These are phyloP conservation scores for Papilio helenus DNA, from an alignment of 1,140 invertebrate species.

Conservation along the genomic window DNA sequence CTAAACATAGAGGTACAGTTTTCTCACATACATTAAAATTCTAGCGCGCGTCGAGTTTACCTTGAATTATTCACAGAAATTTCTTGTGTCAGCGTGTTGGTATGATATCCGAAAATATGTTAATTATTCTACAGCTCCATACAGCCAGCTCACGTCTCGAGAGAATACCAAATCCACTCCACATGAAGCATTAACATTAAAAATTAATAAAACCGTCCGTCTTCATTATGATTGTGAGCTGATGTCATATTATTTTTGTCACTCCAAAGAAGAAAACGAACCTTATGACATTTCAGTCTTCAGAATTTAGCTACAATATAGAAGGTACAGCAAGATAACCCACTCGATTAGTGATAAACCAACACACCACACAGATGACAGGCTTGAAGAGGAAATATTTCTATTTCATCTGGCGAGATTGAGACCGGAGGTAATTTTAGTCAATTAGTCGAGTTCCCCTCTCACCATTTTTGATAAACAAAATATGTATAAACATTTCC, in stretches of 20 bases:
- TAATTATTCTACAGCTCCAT: slow-evolving; percentile 4
- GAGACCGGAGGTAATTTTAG: no score
- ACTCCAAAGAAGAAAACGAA: no score
- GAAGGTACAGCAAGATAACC: no score
- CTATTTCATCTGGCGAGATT: no score
- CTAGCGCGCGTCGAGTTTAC: slow-evolving; percentile 17
- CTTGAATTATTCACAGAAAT: slow-evolving; percentile 27
- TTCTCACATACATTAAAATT: slow-evolving; percentile 23
- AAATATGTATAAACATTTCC: no score
- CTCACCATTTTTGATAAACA: no score
- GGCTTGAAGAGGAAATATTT: no score
- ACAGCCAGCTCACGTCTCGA: neutral
- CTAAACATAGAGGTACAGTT: slow-evolving; percentile 20
- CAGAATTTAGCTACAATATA: no score
- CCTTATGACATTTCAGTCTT: no score
- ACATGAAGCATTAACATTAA: neutral
- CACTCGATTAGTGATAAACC: no score
- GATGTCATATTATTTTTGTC: neutral
- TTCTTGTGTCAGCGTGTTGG: slow-evolving; percentile 15
- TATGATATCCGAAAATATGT: slow-evolving; percentile 26
- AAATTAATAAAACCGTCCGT: neutral
- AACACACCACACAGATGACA: no score
- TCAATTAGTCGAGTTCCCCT: no score
- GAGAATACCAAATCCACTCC: slow-evolving; percentile 5
- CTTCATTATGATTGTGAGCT: neutral